Evolutionary conservation across 2,797 vertebrate species (phyloP).

Genomic region (Hapalemur alaotrensis): DNA sequence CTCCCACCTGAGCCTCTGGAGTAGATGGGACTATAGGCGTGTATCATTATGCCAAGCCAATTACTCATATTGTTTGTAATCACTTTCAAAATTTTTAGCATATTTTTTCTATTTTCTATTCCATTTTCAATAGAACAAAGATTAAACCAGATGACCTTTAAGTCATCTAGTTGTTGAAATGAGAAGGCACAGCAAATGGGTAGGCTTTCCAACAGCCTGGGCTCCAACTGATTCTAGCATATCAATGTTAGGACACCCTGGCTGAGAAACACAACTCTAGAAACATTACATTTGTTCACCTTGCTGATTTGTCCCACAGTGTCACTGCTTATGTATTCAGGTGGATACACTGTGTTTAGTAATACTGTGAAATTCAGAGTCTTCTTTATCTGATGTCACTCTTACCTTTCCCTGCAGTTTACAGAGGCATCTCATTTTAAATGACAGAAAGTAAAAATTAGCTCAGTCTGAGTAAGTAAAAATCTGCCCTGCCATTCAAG

Average conservation of each 20-base stretch:
- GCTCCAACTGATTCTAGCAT: background rate
- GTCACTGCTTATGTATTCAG: background rate
- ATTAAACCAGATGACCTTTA: background rate
- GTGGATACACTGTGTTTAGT: background rate
- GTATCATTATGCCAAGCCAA: background rate
- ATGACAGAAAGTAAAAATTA: slow-evolving; percentile 16
- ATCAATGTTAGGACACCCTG: background rate
- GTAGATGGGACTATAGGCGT: background rate
- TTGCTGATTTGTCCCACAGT: background rate
- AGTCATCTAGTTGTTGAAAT: background rate
- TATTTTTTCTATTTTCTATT: background rate
- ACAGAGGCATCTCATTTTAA: background rate
- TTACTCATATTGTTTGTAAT: background rate
- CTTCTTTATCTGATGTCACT: background rate
- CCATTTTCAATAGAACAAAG: background rate
- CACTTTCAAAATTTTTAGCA: background rate
- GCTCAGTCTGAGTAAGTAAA: background rate
- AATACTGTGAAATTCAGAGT: slow-evolving; percentile 30
- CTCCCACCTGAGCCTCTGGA: background rate
- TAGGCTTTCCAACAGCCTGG: background rate
- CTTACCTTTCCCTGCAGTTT: background rate
- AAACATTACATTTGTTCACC: background rate
- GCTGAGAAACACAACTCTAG: background rate
- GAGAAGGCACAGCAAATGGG: background rate
- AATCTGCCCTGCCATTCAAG: background rate